Conservation (phyloP, 1,140 invertebrate species). For the Tetramorium parvispinum region DNA sequence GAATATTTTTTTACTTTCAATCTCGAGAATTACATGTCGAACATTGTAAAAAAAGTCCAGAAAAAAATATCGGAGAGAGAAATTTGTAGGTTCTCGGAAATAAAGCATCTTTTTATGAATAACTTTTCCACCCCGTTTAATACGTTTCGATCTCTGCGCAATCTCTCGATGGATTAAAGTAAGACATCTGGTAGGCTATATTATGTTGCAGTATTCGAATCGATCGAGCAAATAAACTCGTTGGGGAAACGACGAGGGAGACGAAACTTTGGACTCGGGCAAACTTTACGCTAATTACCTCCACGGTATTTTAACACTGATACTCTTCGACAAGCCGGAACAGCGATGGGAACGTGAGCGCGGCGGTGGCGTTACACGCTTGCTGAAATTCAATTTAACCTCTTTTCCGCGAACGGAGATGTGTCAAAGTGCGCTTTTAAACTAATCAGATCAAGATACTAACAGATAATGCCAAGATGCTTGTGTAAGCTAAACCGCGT, state of each 20-base stretch:
- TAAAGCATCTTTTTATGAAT: neutral
- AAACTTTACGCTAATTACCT: constrained; percentile 55
- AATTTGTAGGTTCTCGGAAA: neutral
- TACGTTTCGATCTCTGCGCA: neutral
- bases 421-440: constrained; percentile 40
- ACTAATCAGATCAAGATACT: constrained; percentile 49
- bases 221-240: constrained; percentile 55
- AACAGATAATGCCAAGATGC: constrained; percentile 38
- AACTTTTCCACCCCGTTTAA: neutral
- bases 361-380: constrained; percentile 9
- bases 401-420: constrained; percentile 30
- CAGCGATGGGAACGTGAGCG: constrained; percentile 19
- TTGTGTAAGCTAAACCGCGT: constrained; percentile 19
- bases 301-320: constrained; percentile 53
- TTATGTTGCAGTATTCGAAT: constrained; percentile 46
- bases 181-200: neutral
- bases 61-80: neutral
- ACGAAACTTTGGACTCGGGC: constrained; percentile 38
- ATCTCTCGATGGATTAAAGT: neutral
- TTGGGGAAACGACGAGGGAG: constrained; percentile 33
- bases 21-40: neutral
- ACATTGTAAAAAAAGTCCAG: neutral
- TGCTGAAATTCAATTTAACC: constrained; percentile 51
- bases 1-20: neutral
- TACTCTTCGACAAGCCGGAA: constrained; percentile 48